Conservation (phyloP, 2,888 invertebrate genomes). For the Metacarcinus magister region DNA sequence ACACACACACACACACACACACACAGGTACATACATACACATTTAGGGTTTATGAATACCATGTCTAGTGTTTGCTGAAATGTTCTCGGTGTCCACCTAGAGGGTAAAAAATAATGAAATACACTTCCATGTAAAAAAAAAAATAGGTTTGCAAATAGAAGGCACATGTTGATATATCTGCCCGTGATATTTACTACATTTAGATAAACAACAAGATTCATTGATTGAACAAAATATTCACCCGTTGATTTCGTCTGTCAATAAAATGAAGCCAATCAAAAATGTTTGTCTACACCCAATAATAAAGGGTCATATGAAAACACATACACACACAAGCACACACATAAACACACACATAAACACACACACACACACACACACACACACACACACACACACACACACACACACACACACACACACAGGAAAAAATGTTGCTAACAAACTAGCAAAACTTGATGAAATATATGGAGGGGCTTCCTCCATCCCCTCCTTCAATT, state of each 20-base stretch:
- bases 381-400: background rate
- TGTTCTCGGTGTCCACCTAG: too few relatives aligned
- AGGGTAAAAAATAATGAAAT: background rate
- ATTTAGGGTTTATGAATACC: background rate
- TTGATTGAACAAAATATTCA: background rate
- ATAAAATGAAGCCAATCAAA: background rate
- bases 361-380: conserved; percentile 11
- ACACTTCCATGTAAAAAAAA: background rate
- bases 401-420: background rate
- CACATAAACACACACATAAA: background rate
- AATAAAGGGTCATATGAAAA: background rate
- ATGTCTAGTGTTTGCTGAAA: background rate
- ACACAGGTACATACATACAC: background rate
- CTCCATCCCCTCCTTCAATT: conserved; percentile 42
- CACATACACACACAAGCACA: too few relatives aligned
- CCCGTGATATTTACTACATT: background rate
- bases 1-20: conserved; percentile 56
- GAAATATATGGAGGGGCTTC: conserved; percentile 28
- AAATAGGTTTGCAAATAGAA: background rate
- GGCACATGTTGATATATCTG: background rate
- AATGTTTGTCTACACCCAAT: background rate
- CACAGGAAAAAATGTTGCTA: background rate
- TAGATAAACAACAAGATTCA: background rate
- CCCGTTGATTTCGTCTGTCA: background rate
- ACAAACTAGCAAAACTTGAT: background rate